Conservation (phyloP, 2,113 vertebrate species). For the Pica pica region DNA sequence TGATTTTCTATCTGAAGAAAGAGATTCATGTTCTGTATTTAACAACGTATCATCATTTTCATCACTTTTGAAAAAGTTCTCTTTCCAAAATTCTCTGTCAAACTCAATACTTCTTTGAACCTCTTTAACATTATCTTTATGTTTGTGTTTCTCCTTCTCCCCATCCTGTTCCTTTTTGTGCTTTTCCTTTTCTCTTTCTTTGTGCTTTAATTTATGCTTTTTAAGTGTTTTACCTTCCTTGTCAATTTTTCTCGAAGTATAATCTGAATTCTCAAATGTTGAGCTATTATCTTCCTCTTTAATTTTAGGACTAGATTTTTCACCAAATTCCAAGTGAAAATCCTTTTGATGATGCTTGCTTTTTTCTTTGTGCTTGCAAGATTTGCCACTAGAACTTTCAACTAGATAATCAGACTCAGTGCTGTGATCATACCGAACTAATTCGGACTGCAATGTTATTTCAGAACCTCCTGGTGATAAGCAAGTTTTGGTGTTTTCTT, state of each 20-base stretch:
- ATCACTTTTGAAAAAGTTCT: conserved; percentile 99
- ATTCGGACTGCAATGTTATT: conserved; percentile 77
- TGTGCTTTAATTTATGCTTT: conserved; percentile 96
- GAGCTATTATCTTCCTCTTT: conserved; percentile 85
- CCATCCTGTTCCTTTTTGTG: conserved; percentile 86
- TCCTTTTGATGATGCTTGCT: conserved; percentile 95
- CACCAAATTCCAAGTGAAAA: conserved; percentile 79
- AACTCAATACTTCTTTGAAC: conserved; percentile 91
- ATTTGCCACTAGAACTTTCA: conserved; percentile 90
- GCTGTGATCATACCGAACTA: conserved; percentile 85
- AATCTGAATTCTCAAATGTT: conserved; percentile 81
- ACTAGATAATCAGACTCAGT: conserved; percentile 85
- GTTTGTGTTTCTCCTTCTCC: conserved; percentile 88
- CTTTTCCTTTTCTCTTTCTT: conserved; percentile 90
- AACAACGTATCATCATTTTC: conserved; percentile 83
- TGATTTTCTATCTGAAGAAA: conserved; percentile 77
- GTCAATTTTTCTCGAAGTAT: conserved; percentile 84
- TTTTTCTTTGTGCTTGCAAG: conserved; percentile 95
- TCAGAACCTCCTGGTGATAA: conserved; percentile 84
- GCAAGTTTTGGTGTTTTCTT: conserved; percentile 89
- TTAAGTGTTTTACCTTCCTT: conserved; percentile 92
- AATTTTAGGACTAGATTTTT: conserved; percentile 79
- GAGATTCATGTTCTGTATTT: conserved; percentile 78
- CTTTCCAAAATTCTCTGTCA: conserved; percentile 99
- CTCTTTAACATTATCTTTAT: conserved; percentile 85